phyloP scores from a whole-genome alignment of 2,888 invertebrate genomes.

The Epirrhoe tristata region DNA sequence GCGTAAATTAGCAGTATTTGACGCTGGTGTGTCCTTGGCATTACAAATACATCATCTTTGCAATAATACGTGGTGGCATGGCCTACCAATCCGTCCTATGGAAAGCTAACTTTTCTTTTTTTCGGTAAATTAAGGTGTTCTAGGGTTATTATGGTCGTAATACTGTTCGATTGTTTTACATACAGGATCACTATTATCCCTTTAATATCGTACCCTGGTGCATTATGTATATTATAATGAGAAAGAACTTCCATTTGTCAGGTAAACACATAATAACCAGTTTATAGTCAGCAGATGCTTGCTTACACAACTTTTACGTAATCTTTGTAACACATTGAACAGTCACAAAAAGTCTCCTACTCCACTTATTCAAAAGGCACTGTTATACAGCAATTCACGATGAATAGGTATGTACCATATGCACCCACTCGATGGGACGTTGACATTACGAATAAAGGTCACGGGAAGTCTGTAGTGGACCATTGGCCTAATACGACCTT shows the following conservation, averaged over 20 bases:
- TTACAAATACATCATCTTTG: too few relatives aligned
- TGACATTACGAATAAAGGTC: slow-evolving; percentile 1
- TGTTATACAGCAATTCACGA: neutral
- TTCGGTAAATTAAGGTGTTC: too few relatives aligned
- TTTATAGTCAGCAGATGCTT: slow-evolving; percentile 17
- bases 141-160: too few relatives aligned
- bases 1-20: too few relatives aligned
- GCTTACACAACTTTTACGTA: slow-evolving; percentile 31
- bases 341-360: slow-evolving; percentile 23
- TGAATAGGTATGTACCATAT: neutral
- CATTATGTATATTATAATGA: neutral
- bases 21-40: too few relatives aligned
- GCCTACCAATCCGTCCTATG: too few relatives aligned
- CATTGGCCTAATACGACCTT: neutral
- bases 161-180: too few relatives aligned
- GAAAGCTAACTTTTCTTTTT: too few relatives aligned
- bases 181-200: too few relatives aligned
- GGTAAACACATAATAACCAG: slow-evolving; percentile 20
- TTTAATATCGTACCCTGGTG: too few relatives aligned
- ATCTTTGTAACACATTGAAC: slow-evolving; percentile 27
- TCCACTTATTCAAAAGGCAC: slow-evolving; percentile 16
- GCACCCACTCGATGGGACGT: neutral
- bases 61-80: too few relatives aligned
- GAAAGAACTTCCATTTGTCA: slow-evolving; percentile 3
- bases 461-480: neutral